These are phyloP conservation scores for Miniopterus natalensis DNA, from an alignment of 2,113 vertebrate species.

Conservation along the genomic window DNA sequence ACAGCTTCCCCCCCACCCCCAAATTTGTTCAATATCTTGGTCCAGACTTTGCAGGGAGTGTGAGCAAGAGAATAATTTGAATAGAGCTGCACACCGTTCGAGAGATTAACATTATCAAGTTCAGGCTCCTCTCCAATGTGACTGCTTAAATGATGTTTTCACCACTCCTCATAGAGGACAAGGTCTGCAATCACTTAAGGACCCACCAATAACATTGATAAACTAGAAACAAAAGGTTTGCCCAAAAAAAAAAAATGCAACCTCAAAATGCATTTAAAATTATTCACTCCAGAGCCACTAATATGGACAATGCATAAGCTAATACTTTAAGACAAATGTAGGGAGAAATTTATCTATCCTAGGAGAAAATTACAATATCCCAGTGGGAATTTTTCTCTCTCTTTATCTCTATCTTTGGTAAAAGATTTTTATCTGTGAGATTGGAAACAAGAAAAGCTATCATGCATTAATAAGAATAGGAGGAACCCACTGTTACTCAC, in stretches of 20 bases:
- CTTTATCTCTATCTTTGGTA: neutral
- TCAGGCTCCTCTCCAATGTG: neutral
- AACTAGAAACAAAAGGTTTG: neutral
- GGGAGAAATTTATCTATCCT: neutral
- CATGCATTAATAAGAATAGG: slow-evolving; percentile 48
- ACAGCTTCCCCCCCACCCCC: neutral
- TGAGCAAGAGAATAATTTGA: neutral
- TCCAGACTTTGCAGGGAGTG: neutral
- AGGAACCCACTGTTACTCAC: slow-evolving; percentile 42
- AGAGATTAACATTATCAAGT: neutral
- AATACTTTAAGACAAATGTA: slow-evolving; percentile 16
- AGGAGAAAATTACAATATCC: slow-evolving; percentile 43
- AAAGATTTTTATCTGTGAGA: slow-evolving; percentile 38
- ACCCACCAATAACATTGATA: neutral
- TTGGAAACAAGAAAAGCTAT: slow-evolving; percentile 56
- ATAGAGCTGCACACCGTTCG: neutral
- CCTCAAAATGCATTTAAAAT: neutral
- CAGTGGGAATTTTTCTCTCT: neutral
- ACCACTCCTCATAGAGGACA: neutral
- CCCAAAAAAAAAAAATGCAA: neutral
- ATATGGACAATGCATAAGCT: neutral
- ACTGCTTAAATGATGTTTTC: neutral
- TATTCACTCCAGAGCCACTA: neutral
- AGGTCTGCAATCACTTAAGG: neutral
- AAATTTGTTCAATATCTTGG: neutral